A percentile compares a stretch with the other conserved stretches of the same genome.
Evolutionary conservation across 2,113 vertebrate species (phyloP).

Genomic region (Pseudorasbora parva): DNA sequence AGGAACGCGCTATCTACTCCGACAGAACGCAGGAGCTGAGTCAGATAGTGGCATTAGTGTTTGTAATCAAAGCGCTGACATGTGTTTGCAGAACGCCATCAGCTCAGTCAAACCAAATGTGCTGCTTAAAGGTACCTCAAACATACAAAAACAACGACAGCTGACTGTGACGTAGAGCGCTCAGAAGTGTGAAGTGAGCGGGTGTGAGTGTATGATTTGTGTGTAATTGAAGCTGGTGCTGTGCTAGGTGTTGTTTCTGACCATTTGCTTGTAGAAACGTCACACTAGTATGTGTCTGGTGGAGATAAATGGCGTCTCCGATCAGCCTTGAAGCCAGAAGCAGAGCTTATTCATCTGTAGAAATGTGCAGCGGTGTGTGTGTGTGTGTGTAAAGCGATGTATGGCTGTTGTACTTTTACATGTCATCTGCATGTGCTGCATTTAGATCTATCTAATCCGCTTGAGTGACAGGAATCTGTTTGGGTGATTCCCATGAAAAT

Average conservation of each 20-base stretch:
- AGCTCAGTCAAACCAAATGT: constrained; percentile 21
- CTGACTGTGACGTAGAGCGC: constrained; percentile 10
- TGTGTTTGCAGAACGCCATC: constrained; percentile 20
- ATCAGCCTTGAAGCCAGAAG: not conserved
- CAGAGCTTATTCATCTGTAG: not conserved
- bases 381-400: not conserved
- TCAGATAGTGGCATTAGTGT: constrained; percentile 24
- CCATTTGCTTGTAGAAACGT: not conserved
- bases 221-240: not conserved
- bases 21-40: constrained; percentile 34
- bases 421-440: too few relatives aligned
- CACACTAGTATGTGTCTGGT: not conserved
- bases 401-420: not conserved
- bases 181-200: constrained; percentile 14
- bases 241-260: not conserved
- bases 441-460: too few relatives aligned
- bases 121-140: not conserved
- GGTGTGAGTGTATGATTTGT: not conserved
- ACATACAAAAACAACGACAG: not conserved
- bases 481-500: too few relatives aligned
- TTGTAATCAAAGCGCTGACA: constrained; percentile 20
- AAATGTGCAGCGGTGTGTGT: not conserved
- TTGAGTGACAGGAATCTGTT: too few relatives aligned
- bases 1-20: constrained; percentile 12
- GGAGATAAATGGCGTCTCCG: not conserved